phyloP scores from a whole-genome alignment of 2,888 invertebrate genomes.

The Acanthosepion pharaonis region DNA sequence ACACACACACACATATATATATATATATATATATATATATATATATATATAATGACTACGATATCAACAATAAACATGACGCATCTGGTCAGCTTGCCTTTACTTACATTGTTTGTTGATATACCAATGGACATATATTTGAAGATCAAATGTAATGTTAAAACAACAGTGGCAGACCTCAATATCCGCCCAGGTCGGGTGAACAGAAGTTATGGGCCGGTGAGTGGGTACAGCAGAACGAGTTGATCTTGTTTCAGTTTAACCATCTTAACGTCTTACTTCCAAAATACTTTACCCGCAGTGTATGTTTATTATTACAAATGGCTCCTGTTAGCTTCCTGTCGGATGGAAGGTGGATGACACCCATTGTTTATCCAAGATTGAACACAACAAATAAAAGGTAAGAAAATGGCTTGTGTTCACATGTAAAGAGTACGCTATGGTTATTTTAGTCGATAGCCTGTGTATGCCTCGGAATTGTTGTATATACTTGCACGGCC shows the following conservation, averaged over 20 bases:
- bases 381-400: not conserved
- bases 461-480: no score
- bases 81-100: constrained; percentile 17
- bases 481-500: not conserved
- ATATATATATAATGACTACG: not conserved
- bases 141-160: constrained; percentile 4
- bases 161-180: constrained; percentile 7
- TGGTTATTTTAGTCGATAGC: not conserved
- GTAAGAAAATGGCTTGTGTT: not conserved
- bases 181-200: constrained; percentile 5
- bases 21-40: not conserved
- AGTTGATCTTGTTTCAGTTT: not conserved
- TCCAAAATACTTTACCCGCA: not conserved
- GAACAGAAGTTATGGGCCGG: constrained; percentile 15
- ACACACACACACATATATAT: no score
- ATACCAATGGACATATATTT: constrained; percentile 33
- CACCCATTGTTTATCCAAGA: not conserved
- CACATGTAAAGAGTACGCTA: not conserved
- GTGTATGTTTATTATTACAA: constrained; percentile 1
- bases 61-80: not conserved
- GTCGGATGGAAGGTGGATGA: not conserved
- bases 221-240: not conserved
- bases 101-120: not conserved
- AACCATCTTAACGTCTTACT: not conserved
- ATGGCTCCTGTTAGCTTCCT: not conserved